Base-by-base conservation (phyloP, 2,888 invertebrate species). In the Metopia argyrocephala region DNA sequence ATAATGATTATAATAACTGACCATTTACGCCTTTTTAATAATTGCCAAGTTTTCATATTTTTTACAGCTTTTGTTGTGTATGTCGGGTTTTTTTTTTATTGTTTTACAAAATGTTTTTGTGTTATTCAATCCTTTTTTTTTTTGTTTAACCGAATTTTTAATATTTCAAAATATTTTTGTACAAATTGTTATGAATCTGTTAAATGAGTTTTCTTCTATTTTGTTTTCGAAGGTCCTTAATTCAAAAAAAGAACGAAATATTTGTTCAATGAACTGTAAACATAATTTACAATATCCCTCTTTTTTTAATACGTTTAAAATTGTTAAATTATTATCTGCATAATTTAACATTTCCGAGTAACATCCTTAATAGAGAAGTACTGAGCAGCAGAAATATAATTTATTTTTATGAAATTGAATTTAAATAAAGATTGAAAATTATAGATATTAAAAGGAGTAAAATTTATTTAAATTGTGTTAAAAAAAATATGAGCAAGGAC, bases 151-250 rank as follows among this genome's bases (percentile, higher is more conserved):
- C 31, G 12, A 3, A 12, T 38, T 38, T 38, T 38, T 61, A 57
- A 31, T 9, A 31, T 31, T 31, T 57, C 7, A 31, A 57, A 57
- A 57, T 57, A 20, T 4, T 45, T 7, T 48, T 25, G 6, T 50
- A 31, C n/a, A 69, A 69, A 59, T 69, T 69, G 50, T 57, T 68
- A 20, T 59, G 21, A 21, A 12, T n/a, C 57, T 69, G 27, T 46
- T 27, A 31, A 12, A 12, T 31, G 38, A 38, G 38, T 9, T n/a
- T n/a, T n/a, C n/a, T n/a, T n/a, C n/a, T n/a, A 12, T 38, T 12
- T 38, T 38, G 4, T 15, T 38, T 3, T 38, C 15, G 38, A 38
- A 38, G 38, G 4, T 23, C 9, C 38, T 38, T 31, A 20, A 59
- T 50, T 38, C 50, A 50, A 57, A 64, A 64, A 31, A n/a, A n/a